These are phyloP conservation scores for Helobdella robusta DNA, from an alignment of 2,888 invertebrate genomes.

Conservation along the genomic window DNA sequence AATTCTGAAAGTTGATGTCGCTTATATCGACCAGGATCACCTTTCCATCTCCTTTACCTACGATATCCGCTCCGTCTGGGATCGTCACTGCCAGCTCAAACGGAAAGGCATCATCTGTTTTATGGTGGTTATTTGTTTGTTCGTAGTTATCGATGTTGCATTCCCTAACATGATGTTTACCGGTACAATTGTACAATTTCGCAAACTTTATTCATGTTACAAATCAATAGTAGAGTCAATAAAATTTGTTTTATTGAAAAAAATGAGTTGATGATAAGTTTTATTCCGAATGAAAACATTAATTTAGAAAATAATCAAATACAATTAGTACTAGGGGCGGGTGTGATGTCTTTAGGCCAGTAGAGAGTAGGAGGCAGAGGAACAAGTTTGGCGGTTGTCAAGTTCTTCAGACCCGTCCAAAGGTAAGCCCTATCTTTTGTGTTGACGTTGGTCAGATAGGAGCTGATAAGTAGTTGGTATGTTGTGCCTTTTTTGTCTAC, in stretches of 20 bases:
- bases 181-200: no score
- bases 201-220: no score
- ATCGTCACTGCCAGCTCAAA: not conserved
- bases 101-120: not conserved
- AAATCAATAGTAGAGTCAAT: no score
- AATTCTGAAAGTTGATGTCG: slow-evolving; percentile 5
- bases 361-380: not conserved
- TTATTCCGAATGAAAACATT: no score
- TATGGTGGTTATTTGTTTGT: no score
- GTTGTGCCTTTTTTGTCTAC: not conserved
- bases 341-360: slow-evolving; percentile 4
- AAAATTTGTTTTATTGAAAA: no score
- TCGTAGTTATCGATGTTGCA: no score
- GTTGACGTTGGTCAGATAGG: slow-evolving; percentile 1
- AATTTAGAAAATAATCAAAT: no score
- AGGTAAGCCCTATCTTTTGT: slow-evolving; percentile 1
- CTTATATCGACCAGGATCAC: slow-evolving; percentile 12
- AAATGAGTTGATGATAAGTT: no score
- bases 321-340: not conserved
- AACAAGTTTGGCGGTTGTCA: not conserved
- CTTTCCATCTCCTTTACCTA: not conserved
- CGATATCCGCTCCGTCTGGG: not conserved
- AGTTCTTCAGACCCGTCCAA: not conserved
- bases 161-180: no score
- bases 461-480: not conserved